These are phyloP conservation scores for sheep (Ovis aries) DNA, from an alignment of 2,113 vertebrate genomes.

Conservation along the genomic window ARS-UI_Ramb_v3.0 NC_056064.1:61648501-61649000, in stretches of 20 bases:
- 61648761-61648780: neutral
- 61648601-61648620: neutral
- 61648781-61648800: conserved; percentile 33
- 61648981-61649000: conserved; percentile 57
- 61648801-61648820: conserved; percentile 35
- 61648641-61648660: neutral
- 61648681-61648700: conserved; percentile 2
- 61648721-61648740: neutral
- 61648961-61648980: conserved; percentile 72
- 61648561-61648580: neutral
- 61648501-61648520: neutral
- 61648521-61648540: neutral
- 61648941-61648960: conserved; percentile 9
- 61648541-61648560: neutral
- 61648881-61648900: conserved; percentile 51
- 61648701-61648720: neutral
- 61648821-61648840: conserved; percentile 41
- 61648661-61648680: conserved; percentile 16
- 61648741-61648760: neutral
- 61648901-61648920: conserved; percentile 48
- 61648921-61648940: conserved; percentile 14
- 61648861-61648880: conserved; percentile 68
- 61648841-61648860: neutral
- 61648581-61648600: neutral
- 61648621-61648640: neutral